Conservation (phyloP, 2,888 invertebrate genomes). For the Euplagia quadripunctaria region DNA sequence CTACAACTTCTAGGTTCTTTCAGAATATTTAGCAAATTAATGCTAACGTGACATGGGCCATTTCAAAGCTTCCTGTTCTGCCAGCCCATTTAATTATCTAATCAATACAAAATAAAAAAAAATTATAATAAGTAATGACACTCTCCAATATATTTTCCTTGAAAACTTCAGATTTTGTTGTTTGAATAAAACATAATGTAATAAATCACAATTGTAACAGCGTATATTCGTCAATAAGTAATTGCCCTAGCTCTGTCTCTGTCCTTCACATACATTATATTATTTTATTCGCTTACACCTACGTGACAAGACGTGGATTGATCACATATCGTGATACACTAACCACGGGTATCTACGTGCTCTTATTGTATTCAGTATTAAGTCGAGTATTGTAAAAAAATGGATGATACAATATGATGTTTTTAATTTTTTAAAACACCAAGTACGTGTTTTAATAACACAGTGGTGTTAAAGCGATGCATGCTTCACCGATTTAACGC, state of each 20-base stretch:
- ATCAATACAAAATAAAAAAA: too few species aligned
- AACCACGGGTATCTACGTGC: constrained; percentile 29
- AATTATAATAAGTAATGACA: too few species aligned
- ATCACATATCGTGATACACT: constrained; percentile 42
- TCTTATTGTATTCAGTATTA: constrained; percentile 14
- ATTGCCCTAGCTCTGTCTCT: constrained; percentile 33
- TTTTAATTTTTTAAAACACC: constrained; percentile 7
- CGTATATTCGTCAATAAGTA: constrained; percentile 38
- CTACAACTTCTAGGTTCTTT: too few species aligned
- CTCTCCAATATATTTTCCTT: too few species aligned
- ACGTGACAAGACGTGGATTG: constrained; percentile 49
- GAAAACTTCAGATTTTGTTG: not conserved
- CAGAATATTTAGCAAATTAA: too few species aligned
- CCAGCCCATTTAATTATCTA: too few species aligned
- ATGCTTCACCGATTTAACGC: not conserved
- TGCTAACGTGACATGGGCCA: too few species aligned
- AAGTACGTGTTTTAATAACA: not conserved
- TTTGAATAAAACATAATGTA: constrained; percentile 1
- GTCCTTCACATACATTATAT: constrained; percentile 37
- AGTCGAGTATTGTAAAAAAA: constrained; percentile 12
- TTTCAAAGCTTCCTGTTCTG: too few species aligned
- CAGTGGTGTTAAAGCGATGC: not conserved
- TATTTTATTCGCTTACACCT: constrained; percentile 49
- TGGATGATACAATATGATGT: not conserved
- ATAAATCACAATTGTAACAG: constrained; percentile 17